A percentile compares a stretch with the other conserved stretches of the same genome.
These are phyloP conservation scores for Pocillopora damicornis DNA, from an alignment of 64 coral and sea anemone species.

Conservation along the genomic window DNA sequence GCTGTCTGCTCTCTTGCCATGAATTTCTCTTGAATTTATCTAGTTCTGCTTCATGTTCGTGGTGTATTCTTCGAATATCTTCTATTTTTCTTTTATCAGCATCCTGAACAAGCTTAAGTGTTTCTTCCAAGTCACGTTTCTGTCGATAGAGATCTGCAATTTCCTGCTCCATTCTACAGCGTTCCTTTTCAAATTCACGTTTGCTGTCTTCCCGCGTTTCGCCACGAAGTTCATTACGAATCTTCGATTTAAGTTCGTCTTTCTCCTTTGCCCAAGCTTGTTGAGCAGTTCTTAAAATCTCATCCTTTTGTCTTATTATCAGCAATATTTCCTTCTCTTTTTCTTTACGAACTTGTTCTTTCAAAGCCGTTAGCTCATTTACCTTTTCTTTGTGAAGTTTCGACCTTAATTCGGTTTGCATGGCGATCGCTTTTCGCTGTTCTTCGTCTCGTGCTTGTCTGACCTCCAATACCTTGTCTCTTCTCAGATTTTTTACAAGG, in stretches of 20 bases:
- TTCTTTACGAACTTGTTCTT: slow-evolving; percentile 82
- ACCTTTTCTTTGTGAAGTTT: slow-evolving; percentile 88
- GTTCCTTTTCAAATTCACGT: slow-evolving; percentile 78
- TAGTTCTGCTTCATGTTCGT: slow-evolving; percentile 89
- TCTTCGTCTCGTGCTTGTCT: slow-evolving; percentile 82
- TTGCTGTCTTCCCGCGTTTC: slow-evolving; percentile 78
- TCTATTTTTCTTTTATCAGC: slow-evolving; percentile 95
- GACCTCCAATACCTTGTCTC: slow-evolving; percentile 80
- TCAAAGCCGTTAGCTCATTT: slow-evolving; percentile 71
- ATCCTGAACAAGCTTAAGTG: slow-evolving; percentile 73
- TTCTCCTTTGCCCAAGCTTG: slow-evolving; percentile 83
- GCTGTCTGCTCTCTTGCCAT: slow-evolving; percentile 94
- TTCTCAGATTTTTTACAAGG: slow-evolving; percentile 57
- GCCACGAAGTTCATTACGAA: slow-evolving; percentile 70
- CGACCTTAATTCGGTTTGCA: slow-evolving; percentile 73
- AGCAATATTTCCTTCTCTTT: slow-evolving; percentile 92
- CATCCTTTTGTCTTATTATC: slow-evolving; percentile 88
- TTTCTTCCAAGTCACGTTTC: slow-evolving; percentile 81
- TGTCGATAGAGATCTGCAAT: slow-evolving; percentile 73
- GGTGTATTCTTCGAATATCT: slow-evolving; percentile 89
- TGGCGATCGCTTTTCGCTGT: slow-evolving; percentile 49
- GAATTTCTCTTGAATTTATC: slow-evolving; percentile 97
- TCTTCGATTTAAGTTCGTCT: slow-evolving; percentile 73
- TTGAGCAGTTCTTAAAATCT: slow-evolving; percentile 69
- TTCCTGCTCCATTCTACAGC: slow-evolving; percentile 60